phyloP scores from a whole-genome alignment of 2,797 vertebrate genomes.

The Danio kyathit region DNA sequence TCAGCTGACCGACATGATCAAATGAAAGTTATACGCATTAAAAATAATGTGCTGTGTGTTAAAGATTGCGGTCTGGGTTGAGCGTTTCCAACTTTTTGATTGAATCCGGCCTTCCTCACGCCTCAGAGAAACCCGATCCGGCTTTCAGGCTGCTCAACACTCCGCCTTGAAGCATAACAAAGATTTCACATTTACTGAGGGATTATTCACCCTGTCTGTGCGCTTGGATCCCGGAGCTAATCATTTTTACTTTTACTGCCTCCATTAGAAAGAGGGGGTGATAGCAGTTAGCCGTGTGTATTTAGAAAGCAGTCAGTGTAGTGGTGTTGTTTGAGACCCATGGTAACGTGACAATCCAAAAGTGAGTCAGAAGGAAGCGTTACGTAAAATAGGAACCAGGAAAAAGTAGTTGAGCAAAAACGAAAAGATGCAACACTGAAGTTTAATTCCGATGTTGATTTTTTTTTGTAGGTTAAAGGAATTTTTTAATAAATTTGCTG shows the following conservation, averaged over 20 bases:
- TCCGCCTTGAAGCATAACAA: slow-evolving; percentile 62
- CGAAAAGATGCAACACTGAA: not conserved
- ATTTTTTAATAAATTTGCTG: no score
- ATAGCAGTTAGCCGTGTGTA: slow-evolving; percentile 40
- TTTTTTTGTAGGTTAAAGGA: not conserved
- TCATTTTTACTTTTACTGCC: slow-evolving; percentile 53
- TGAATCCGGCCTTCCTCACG: slow-evolving; percentile 52
- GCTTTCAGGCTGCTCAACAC: slow-evolving; percentile 37
- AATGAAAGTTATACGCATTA: slow-evolving; percentile 20
- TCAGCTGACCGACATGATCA: slow-evolving; percentile 37
- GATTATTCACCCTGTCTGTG: slow-evolving; percentile 59
- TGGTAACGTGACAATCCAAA: slow-evolving; percentile 27
- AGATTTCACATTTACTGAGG: slow-evolving; percentile 65
- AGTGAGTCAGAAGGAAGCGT: slow-evolving; percentile 17
- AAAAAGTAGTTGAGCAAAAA: slow-evolving; percentile 20
- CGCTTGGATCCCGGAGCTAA: slow-evolving; percentile 46
- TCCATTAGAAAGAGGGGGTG: slow-evolving; percentile 21
- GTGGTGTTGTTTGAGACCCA: slow-evolving; percentile 13
- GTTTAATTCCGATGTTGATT: not conserved
- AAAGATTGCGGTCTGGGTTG: not conserved
- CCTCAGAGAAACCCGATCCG: slow-evolving; percentile 44
- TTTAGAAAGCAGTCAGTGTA: slow-evolving; percentile 15
- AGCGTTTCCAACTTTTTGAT: slow-evolving; percentile 33
- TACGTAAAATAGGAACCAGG: slow-evolving; percentile 20
- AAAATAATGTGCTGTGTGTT: slow-evolving; percentile 36